Base-by-base conservation (phyloP, 2,113 vertebrate species). In the Takifugu bimaculatus region DNA sequence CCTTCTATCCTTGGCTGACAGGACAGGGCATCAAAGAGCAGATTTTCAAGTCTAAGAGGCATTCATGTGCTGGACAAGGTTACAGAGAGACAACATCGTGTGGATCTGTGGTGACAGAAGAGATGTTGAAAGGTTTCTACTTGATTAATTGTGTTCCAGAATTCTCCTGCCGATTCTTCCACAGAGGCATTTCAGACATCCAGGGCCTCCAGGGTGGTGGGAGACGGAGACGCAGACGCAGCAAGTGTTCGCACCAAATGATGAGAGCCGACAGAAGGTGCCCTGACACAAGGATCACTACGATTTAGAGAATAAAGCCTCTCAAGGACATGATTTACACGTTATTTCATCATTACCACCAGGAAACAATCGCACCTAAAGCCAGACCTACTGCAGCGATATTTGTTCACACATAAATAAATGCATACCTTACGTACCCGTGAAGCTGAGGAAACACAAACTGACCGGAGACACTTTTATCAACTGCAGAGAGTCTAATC, bases 41-140 rank as follows among this genome's bases (percentile, higher is more conserved):
- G 60, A 85, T 88, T 78, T 88, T 81, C 85, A 88, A 87, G 82
- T 82, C 79, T 85, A 88, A 85, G 59, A 77, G 77, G 84, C 49
- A 82, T 90, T 79, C 72, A 50, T 54, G 57, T 78, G 77, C 63
- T 80, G 63, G 73, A 74, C 79, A 74, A 79, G 78, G 84, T 76
- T 82, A 79, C 73, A 68, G 83, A 88, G 83, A 60, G 62, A 70
- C 78, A 62, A 53, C 74, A 77, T 81, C 76, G 81, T 85, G 79
- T 71, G 72, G 72, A 56, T 74, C 60, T 14, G 72, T 63, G 78
- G 77, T 73, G 69, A 85, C 79, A 83, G 68, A 63, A 44, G 72
- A 75, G 77, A 85, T 58, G 57, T 78, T 80, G 75, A 75, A 74
- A 75, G 65, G 75, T 82, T 87, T 77, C 70, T 65, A 82, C 76